Evolutionary conservation across 1,140 invertebrate genomes (phyloP).

Genomic region (Lysiphlebus fabarum): DNA sequence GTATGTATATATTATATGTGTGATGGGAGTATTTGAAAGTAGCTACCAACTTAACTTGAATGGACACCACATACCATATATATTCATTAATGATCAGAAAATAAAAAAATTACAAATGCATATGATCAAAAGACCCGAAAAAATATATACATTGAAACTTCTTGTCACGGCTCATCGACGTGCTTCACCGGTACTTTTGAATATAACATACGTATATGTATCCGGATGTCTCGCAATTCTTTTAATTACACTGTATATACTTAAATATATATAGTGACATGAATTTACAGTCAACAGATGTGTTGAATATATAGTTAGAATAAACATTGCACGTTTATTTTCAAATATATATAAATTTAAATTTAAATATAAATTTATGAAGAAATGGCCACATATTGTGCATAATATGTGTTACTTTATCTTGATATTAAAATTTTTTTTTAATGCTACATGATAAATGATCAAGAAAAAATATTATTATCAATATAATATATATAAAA

Average conservation of each 20-base stretch:
- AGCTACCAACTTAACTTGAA: too few species aligned
- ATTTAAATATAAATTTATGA: not conserved
- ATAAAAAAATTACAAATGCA: too few species aligned
- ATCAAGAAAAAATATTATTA: not conserved
- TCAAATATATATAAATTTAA: not conserved
- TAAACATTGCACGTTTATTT: slow-evolving; percentile 1
- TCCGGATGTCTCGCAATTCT: slow-evolving; percentile 13
- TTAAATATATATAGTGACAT: too few species aligned
- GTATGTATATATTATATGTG: too few species aligned
- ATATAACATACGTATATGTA: too few species aligned
- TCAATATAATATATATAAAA: too few species aligned
- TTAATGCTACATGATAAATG: not conserved
- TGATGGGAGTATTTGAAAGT: too few species aligned
- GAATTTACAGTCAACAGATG: slow-evolving; percentile 15
- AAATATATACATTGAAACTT: slow-evolving; percentile 4
- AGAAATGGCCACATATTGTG: not conserved
- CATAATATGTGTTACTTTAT: slow-evolving; percentile 11
- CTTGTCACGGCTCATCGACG: slow-evolving; percentile 19
- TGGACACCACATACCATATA: too few species aligned
- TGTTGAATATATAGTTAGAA: slow-evolving; percentile 5
- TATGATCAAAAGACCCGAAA: not conserved
- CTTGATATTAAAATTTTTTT: slow-evolving; percentile 5
- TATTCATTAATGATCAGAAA: too few species aligned
- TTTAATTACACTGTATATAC: slow-evolving; percentile 10
- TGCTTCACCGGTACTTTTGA: slow-evolving; percentile 12